Conservation (phyloP, 2,888 invertebrate genomes). For the Trisateles emortualis region DNA sequence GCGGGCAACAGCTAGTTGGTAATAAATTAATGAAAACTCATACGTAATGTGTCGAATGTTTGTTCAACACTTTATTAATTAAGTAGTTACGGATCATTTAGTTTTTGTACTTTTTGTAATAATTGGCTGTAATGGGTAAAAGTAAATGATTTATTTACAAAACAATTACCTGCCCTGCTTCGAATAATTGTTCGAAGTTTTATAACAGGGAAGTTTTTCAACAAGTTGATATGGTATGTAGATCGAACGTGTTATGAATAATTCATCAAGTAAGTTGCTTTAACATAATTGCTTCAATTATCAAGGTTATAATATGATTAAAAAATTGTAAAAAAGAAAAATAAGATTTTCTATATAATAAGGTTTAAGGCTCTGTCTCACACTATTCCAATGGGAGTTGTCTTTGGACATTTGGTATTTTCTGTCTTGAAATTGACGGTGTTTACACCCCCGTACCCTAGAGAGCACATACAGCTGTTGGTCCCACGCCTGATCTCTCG, state of each 20-base stretch:
- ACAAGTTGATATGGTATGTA: constrained; percentile 3
- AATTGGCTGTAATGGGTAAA: background rate
- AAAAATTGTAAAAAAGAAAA: background rate
- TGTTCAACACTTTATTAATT: background rate
- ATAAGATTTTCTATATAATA: too few species aligned
- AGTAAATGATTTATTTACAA: constrained; percentile 5
- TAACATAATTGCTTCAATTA: constrained; percentile 14
- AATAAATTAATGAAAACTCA: background rate
- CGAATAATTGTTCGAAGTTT: constrained; percentile 8
- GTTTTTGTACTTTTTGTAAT: background rate
- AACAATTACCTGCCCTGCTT: background rate
- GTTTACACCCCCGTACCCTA: too few species aligned
- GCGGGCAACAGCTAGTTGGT: too few species aligned
- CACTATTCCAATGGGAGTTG: too few species aligned
- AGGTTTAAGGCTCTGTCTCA: too few species aligned
- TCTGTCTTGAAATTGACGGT: too few species aligned
- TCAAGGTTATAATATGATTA: background rate
- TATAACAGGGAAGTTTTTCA: constrained; percentile 6
- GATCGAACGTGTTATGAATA: constrained; percentile 12
- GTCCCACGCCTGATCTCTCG: too few species aligned
- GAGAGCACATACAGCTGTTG: too few species aligned
- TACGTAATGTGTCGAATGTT: background rate
- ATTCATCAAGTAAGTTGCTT: constrained; percentile 11
- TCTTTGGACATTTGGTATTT: too few species aligned
- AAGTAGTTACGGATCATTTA: constrained; percentile 1